Base-by-base conservation (phyloP, 1,140 invertebrate species). In the Drosophila dunni region DNA sequence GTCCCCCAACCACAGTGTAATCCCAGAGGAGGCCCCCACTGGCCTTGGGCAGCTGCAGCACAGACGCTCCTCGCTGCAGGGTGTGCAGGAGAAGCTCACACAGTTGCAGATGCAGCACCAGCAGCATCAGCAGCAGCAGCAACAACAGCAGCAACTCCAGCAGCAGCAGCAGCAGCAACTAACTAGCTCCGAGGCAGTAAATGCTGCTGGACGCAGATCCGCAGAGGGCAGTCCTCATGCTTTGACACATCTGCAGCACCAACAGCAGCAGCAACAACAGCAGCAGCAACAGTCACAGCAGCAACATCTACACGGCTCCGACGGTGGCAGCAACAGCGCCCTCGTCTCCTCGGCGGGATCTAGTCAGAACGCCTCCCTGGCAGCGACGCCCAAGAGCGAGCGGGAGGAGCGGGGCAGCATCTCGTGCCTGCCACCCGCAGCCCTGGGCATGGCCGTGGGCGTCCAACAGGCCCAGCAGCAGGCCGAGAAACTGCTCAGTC, bases 71-170 rank as follows among this genome's bases (percentile, higher is more conserved):
- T 91, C 90, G 9, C 60, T 91, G 62, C 90, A 91, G 64, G 90
- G 90, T 2, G 90, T 91, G 44, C 90, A 91, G 58, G 90, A 91
- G 60, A 91, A 91, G 69, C 70, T 91, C 48, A 84, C 78, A 42
- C 90, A 91, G 75, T 45, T 91, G 73, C 89, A 91, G 58, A 91
- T 91, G 89, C 90, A 91, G 40, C 90, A 91, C 44, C 86, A 91
- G 40, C 88, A 91, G 9, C 89, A 91, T 4, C 89, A 91, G 1
- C 89, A 91, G 0, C 88, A 91, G 2, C 82, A 85, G 1, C 82
- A 85, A 2, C 81, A 85, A 0, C 81, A 85, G 0, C 81, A 84
- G 0, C 81, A 80, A 0, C 81, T 75, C 0, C 80, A 73, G 0
- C 74, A 70, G 0, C 76, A 75, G 1, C 77, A 73, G 0, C 79